Base-by-base conservation (phyloP, 1,140 invertebrate genomes). In the Propsilocerus akamusi region DNA sequence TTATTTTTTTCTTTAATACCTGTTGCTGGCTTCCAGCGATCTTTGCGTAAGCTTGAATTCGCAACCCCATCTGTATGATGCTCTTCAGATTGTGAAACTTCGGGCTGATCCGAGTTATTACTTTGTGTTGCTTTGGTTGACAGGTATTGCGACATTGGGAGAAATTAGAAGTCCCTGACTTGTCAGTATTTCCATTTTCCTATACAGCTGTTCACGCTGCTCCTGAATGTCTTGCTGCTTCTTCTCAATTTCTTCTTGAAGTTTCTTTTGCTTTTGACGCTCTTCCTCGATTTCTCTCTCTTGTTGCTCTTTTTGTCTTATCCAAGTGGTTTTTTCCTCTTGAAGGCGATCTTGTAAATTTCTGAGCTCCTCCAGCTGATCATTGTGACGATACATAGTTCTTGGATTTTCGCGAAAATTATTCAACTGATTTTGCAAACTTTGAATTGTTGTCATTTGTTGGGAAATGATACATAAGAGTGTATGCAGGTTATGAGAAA, bases 191-290 rank as follows among this genome's bases (percentile, higher is more conserved):
- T 92, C 86, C 57, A 91, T 72, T 60, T 86, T 78, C 25, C 86
- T 66, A 63, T 89, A 92, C 11, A 94, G 67, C 53, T 88, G 80
- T 58, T 94, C 89, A 8, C 88, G 63, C 63, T 94, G 88, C 55
- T 90, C 81, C 12, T 74, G 78, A 11, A 93, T 77, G 58, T 93
- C 88, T 28, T 77, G 76, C 62, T 91, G 81, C 55, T 91, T 83
- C 10, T 74, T 71, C 11, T 75, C 69, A 11, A 85, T 59, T 60
- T 81, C 75, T 55, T 82, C 78, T 61, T 81, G 63, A 20, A 64
- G 37, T 52, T 58, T 57, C 25, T 56, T 30, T 34, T 58, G 58
- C 48, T 81, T 73, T 0, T 65, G 58, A 49, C 71, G 70, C 56
- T 79, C 75, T 17, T 82, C 78, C 23, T 79, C 77, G 47, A 89